A percentile compares a stretch with the other conserved stretches of the same genome.
Conservation (phyloP, 1,140 invertebrate genomes). For the Calephelis virginiensis region DNA sequence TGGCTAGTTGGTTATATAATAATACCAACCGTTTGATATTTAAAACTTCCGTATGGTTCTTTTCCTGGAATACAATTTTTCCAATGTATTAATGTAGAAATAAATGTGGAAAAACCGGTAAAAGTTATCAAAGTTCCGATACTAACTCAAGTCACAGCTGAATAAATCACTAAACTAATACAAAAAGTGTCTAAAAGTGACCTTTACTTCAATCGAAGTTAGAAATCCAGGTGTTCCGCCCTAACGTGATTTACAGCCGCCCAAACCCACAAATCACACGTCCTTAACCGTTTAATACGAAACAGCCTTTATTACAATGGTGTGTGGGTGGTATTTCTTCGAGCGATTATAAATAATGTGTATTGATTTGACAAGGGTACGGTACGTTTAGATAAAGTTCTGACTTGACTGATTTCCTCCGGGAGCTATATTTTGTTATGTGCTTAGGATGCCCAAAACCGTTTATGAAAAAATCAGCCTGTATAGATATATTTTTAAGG, state of each 20-base stretch:
- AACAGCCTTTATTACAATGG: neutral
- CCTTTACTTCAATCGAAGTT: conserved; percentile 31
- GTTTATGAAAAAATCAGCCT: neutral
- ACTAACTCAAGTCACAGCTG: conserved; percentile 2
- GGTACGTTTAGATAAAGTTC: conserved; percentile 12
- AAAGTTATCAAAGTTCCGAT: conserved; percentile 7
- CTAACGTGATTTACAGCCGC: conserved; percentile 28
- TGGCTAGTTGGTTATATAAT: too few species aligned
- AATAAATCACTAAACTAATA: conserved; percentile 37
- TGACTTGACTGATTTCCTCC: conserved; percentile 10
- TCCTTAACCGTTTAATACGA: neutral
- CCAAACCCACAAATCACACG: conserved; percentile 27
- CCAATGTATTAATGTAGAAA: neutral
- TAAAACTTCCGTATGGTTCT: too few species aligned
- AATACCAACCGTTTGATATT: too few species aligned
- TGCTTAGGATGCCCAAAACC: neutral
- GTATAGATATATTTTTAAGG: neutral
- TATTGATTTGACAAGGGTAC: conserved; percentile 15
- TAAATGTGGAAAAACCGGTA: neutral
- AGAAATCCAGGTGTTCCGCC: conserved; percentile 28
- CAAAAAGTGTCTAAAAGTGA: conserved; percentile 36
- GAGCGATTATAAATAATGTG: conserved; percentile 5
- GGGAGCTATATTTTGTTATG: conserved; percentile 1
- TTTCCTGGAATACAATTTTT: too few species aligned
- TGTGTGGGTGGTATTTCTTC: neutral